These are phyloP conservation scores for Lasioglossum lativentre DNA, from an alignment of 2,888 invertebrate genomes.

Conservation along the genomic window DNA sequence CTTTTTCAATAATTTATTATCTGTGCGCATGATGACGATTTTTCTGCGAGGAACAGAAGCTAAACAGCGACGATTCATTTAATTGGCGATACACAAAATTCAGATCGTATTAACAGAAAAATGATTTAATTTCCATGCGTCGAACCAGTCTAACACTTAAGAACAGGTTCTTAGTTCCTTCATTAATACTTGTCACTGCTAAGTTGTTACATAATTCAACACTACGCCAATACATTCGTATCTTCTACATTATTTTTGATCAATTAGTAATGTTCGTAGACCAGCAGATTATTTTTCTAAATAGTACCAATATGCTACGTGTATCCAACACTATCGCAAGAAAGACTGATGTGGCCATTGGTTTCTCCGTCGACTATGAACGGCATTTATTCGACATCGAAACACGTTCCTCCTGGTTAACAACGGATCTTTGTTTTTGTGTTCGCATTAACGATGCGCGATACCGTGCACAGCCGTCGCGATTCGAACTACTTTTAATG, in stretches of 20 bases:
- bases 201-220: neutral
- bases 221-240: neutral
- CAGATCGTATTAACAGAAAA: neutral
- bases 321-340: neutral
- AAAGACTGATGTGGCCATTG: neutral
- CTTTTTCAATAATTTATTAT: neutral
- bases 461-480: neutral
- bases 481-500: neutral
- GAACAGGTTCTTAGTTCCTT: neutral
- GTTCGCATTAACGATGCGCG: neutral
- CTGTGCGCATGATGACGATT: neutral
- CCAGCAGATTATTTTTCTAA: neutral
- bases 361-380: neutral
- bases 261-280: neutral
- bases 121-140: neutral
- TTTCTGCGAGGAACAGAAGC: neutral
- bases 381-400: neutral
- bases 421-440: constrained; percentile 2
- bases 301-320: neutral
- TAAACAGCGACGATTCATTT: neutral
- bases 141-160: neutral
- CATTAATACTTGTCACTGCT: neutral
- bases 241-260: neutral
- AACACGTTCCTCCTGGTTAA: neutral
- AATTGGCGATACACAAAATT: neutral